Evolutionary conservation across 92 coral and sea anemone species (phyloP), one percentile per base, ranked within the genome.

Genomic region (Scolanthus callimorphus): DNA sequence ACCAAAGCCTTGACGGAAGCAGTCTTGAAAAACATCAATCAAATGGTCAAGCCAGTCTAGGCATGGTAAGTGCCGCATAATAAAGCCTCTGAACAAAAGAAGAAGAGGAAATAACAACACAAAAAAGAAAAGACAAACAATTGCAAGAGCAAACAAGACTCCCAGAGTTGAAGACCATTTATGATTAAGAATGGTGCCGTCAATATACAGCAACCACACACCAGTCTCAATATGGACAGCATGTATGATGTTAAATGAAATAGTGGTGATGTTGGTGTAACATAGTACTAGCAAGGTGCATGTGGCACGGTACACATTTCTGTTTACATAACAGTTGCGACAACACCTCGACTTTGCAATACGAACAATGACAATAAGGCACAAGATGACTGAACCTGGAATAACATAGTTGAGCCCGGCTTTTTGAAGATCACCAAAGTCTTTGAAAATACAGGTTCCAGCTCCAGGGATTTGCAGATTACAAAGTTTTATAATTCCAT

Each of bases 1-100:
- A 10, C 88, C 63, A 51, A 62, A 81, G 11, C 50, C 69, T 29
- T 77, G 82, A 24, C 45, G 76, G 30, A 43, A 87, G 43, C 91
- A 85, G 26, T 70, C 57, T 66, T 91, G 96, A 31, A 91, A 84
- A 25, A 73, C 82, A 65, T 83, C 85, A 17, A 79, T 83, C 27
- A 83, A 70, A 4, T 71, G 79, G 21, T 74, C 64, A 65, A 91
- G 86, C n/a, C n/a, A n/a, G n/a, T n/a, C n/a, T n/a, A n/a, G n/a
- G n/a, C n/a, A n/a, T n/a, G n/a, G n/a, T n/a, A n/a, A n/a, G n/a
- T n/a, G n/a, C n/a, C n/a, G n/a, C n/a, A n/a, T n/a, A n/a, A n/a
- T n/a, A n/a, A n/a, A n/a, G n/a, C n/a, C n/a, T n/a, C n/a, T n/a
- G 31, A 71, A 82, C 1, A 89, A 59, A 25, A 91, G 79, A 17